phyloP scores from a whole-genome alignment of 2,113 vertebrate species.

The Alligator mississippiensis region DNA sequence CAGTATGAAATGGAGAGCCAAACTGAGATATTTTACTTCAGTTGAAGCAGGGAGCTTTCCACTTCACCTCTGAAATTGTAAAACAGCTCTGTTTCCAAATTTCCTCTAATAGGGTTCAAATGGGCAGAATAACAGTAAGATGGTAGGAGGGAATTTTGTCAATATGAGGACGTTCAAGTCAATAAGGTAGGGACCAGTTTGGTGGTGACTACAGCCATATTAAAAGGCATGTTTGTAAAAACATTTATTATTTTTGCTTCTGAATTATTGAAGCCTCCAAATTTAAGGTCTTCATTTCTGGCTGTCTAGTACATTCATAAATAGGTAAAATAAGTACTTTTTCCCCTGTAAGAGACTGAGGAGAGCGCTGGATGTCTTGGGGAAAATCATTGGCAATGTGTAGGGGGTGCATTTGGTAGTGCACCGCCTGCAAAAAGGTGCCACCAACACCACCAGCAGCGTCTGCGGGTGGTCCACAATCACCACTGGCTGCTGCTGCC shows the following conservation, averaged over 20 bases:
- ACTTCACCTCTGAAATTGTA: conserved; percentile 55
- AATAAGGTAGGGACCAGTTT: not conserved
- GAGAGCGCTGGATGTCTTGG: not conserved
- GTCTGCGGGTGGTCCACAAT: too few relatives aligned
- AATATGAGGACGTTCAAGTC: not conserved
- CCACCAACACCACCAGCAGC: too few relatives aligned
- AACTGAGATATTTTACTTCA: conserved; percentile 57
- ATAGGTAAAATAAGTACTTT: not conserved
- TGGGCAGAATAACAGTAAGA: conserved; percentile 29
- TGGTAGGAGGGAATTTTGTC: conserved; percentile 22
- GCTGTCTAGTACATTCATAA: conserved; percentile 3
- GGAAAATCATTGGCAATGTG: too few relatives aligned
- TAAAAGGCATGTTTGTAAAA: conserved; percentile 32
- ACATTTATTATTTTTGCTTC: conserved; percentile 4
- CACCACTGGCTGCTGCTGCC: too few relatives aligned
- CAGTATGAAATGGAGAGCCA: conserved; percentile 65
- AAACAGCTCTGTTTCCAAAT: conserved; percentile 19
- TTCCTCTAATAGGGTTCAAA: conserved; percentile 36
- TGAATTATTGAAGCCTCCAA: not conserved
- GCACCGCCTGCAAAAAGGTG: too few relatives aligned
- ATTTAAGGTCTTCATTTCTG: conserved; percentile 9
- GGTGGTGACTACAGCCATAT: not conserved
- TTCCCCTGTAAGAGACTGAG: not conserved
- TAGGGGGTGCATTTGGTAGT: too few relatives aligned
- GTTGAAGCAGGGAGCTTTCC: conserved; percentile 52